These are phyloP conservation scores for Apamea anceps DNA, from an alignment of 2,888 invertebrate species.

Conservation along the genomic window DNA sequence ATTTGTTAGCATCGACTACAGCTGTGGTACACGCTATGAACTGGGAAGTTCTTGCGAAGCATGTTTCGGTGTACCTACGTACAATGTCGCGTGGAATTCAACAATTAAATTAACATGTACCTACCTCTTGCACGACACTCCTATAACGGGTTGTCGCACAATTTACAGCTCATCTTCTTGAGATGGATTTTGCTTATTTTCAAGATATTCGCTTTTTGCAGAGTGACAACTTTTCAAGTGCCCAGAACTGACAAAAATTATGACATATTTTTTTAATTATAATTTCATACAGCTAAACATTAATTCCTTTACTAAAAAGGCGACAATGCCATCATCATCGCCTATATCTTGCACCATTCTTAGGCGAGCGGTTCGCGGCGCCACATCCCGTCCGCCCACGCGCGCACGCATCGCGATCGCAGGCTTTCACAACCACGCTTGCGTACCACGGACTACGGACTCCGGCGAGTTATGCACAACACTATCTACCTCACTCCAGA, in stretches of 20 bases:
- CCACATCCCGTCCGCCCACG: slow-evolving; percentile 87
- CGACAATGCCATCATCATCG: slow-evolving; percentile 16
- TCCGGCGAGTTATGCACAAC: slow-evolving; percentile 63
- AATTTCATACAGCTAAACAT: neutral
- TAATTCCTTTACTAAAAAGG: slow-evolving; percentile 7
- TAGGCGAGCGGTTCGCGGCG: slow-evolving; percentile 67
- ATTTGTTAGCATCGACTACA: slow-evolving; percentile 79
- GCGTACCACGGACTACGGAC: slow-evolving; percentile 70
- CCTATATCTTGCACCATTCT: slow-evolving; percentile 55
- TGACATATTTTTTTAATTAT: too few species aligned
- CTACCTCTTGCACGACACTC: neutral
- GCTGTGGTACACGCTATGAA: slow-evolving; percentile 70
- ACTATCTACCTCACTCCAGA: slow-evolving; percentile 62
- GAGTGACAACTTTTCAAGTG: neutral
- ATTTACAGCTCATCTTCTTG: neutral
- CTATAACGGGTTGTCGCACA: neutral
- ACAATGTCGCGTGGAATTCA: slow-evolving; percentile 18
- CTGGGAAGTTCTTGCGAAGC: slow-evolving; percentile 36
- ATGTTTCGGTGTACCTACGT: neutral
- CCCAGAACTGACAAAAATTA: too few species aligned
- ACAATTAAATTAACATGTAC: slow-evolving; percentile 22
- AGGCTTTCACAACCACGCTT: slow-evolving; percentile 86
- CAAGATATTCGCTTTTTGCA: neutral
- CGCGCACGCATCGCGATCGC: slow-evolving; percentile 83
- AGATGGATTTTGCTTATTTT: neutral